A percentile compares a stretch with the other conserved stretches of the same genome.
Evolutionary conservation across 2,113 vertebrate species (phyloP).

Genomic region (Perca schrenkii): DNA sequence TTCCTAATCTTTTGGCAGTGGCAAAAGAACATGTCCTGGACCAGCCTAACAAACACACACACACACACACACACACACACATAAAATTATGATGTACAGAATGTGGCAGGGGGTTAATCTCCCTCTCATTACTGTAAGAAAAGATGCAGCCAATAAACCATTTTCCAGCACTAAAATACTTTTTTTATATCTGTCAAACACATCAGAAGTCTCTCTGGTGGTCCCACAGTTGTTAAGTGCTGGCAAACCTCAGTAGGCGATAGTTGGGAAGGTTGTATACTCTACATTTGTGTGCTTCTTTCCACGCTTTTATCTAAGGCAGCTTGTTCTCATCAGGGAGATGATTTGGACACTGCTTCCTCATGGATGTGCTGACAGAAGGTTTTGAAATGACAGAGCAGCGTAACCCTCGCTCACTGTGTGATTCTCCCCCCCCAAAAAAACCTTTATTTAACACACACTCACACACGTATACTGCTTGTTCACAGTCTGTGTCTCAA

Average conservation of each 20-base stretch:
- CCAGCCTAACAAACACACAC: neutral
- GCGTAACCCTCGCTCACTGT: slow-evolving; percentile 17
- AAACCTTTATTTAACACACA: slow-evolving; percentile 18
- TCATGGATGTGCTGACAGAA: slow-evolving; percentile 49
- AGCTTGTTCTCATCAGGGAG: slow-evolving; percentile 52
- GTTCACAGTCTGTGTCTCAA: slow-evolving; percentile 16
- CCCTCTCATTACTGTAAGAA: slow-evolving; percentile 13
- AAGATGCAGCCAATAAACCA: slow-evolving; percentile 47
- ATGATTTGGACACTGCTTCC: slow-evolving; percentile 25
- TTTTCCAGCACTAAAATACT: slow-evolving; percentile 55
- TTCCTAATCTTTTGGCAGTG: slow-evolving; percentile 20
- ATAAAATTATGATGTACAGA: slow-evolving; percentile 12
- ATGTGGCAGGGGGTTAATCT: slow-evolving; percentile 17
- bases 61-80: neutral
- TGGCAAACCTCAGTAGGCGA: slow-evolving; percentile 18
- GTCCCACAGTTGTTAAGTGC: slow-evolving; percentile 32
- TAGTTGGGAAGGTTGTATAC: slow-evolving; percentile 1
- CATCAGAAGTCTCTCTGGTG: slow-evolving; percentile 48
- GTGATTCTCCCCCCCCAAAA: slow-evolving; percentile 7
- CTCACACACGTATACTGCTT: slow-evolving; percentile 4
- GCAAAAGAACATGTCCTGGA: neutral
- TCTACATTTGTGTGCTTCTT: slow-evolving; percentile 19
- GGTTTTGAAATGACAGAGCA: slow-evolving; percentile 48
- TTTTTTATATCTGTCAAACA: slow-evolving; percentile 47
- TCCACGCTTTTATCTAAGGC: slow-evolving; percentile 23